Conservation (phyloP, 1,140 invertebrate genomes). For the Panagrolaimus sp. region DNA sequence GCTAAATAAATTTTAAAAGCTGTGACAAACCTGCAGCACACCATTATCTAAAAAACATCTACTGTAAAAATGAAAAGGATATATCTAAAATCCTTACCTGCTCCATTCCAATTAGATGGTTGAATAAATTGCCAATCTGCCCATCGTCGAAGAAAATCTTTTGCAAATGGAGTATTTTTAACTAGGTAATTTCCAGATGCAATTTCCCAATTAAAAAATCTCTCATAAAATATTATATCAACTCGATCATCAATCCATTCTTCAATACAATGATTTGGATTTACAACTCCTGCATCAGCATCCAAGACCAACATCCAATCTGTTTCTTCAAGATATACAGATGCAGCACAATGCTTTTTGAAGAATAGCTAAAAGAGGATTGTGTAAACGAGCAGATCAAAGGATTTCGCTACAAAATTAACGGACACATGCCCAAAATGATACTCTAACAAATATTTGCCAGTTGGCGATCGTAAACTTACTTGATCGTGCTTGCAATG, state of each 20-base stretch:
- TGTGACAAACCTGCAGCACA: conserved; percentile 34
- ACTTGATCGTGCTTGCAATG: conserved; percentile 51
- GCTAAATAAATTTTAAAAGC: no score
- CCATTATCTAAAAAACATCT: no score
- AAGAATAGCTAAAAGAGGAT: conserved; percentile 57
- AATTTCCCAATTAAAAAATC: conserved; percentile 56
- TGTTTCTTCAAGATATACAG: conserved; percentile 50
- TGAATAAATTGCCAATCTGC: conserved; percentile 44
- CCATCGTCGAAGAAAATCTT: conserved; percentile 43
- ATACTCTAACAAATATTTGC: no score
- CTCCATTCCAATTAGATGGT: conserved; percentile 41
- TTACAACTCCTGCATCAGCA: conserved; percentile 51
- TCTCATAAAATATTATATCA: conserved; percentile 49
- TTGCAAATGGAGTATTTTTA: conserved; percentile 44
- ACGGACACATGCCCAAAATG: no score
- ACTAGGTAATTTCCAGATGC: conserved; percentile 48
- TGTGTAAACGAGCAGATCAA: no score
- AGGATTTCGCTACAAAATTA: no score
- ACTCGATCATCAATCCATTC: conserved; percentile 49
- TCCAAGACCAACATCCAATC: conserved; percentile 52
- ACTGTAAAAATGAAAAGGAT: no score
- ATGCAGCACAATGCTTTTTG: conserved; percentile 55
- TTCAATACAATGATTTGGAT: conserved; percentile 52
- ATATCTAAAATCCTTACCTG: conserved; percentile 51
- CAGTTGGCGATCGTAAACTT: conserved; percentile 9